Base-by-base conservation (phyloP, 2,888 invertebrate genomes). In the Drosophila tanythrix region DNA sequence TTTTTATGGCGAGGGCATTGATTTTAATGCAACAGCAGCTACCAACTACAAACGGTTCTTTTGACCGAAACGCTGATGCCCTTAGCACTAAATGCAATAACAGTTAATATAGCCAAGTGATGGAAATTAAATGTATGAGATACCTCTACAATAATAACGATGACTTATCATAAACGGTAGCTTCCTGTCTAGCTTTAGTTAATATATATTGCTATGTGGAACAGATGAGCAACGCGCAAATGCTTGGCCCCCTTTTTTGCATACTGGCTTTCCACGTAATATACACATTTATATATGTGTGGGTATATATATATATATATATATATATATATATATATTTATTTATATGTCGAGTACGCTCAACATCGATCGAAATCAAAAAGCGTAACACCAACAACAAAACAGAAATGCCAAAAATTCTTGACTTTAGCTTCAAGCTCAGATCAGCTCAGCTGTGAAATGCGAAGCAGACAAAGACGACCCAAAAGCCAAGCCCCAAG, bases 371-470 rank as follows among this genome's bases (percentile, higher is more conserved):
- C 80, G 90, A 73, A 91, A 90, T 91, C 90, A 90, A 91, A 91
- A 90, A 91, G 90, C 90, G 90, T 90, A 91, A 88, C 90, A 82
- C 77, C 74, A 82, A 89, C 90, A 82, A 80, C 77, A 82, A 89
- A 88, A 73, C 77, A 74, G 73, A 82, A 82, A 88, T 84, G 76
- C 86, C 90, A 79, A 88, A 89, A 74, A 84, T 84, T 79, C 79
- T 87, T 81, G 66, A 63, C 66, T 70, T 58, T 29, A 13, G 56
- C 56, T 43, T 31, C 29, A 57, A 55, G 62, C 68, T 64, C 71
- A 79, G 71, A 81, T 82, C 70, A 69, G 71, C 74, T 72, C 71
- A 79, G 79, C 82, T 77, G 82, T 76, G 72, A 78, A 79, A 78
- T 70, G 79, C 70, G 66, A 74, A 60, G 64, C 81, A 71, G 62